Evolutionary conservation across 2,113 vertebrate genomes (phyloP).

Genomic region (Hippolais icterina): DNA sequence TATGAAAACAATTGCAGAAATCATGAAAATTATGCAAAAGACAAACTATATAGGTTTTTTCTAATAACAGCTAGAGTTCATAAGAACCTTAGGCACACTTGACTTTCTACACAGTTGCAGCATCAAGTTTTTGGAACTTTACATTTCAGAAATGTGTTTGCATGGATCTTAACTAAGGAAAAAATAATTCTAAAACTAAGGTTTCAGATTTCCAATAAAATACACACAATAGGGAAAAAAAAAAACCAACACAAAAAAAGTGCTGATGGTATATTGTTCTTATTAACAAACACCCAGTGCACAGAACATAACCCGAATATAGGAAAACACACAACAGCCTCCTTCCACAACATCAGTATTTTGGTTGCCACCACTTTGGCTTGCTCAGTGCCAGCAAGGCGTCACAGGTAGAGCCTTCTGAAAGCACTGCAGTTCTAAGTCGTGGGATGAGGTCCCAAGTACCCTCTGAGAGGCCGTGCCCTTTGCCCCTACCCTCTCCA

Average conservation of each 20-base stretch:
- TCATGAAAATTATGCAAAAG: not conserved
- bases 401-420: rapidly evolving
- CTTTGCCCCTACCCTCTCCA: not conserved
- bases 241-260: rapidly evolving
- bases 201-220: not conserved
- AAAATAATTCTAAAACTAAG: not conserved
- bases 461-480: rapidly evolving
- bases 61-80: not conserved
- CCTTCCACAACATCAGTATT: not conserved
- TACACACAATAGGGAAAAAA: not conserved
- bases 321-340: rapidly evolving
- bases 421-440: not conserved
- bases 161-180: not conserved
- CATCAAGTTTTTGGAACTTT: not conserved
- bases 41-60: not conserved
- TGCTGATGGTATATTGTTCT: not conserved
- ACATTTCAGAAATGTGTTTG: not conserved
- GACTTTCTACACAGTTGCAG: not conserved
- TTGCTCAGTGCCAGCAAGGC: not conserved
- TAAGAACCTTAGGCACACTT: not conserved
- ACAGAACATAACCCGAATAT: not conserved
- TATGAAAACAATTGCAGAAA: not conserved
- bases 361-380: not conserved
- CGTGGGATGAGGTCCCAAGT: not conserved
- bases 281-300: not conserved